Conservation (phyloP, 2,113 vertebrate genomes). For the Chlorodrepanis virens region DNA sequence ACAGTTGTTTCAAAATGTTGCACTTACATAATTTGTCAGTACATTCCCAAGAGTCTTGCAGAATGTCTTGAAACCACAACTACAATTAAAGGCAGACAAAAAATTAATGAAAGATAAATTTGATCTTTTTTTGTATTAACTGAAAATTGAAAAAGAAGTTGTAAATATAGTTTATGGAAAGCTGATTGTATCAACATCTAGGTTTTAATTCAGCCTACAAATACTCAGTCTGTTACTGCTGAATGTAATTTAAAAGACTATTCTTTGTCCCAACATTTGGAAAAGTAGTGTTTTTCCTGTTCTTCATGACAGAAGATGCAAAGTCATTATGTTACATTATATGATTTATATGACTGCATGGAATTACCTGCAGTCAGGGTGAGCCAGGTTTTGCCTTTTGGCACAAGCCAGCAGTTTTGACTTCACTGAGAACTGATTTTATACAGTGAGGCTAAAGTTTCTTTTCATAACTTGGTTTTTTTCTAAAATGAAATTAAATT, state of each 20-base stretch:
- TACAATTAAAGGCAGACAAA: background rate
- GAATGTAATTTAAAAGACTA: background rate
- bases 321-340: background rate
- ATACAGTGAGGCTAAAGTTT: background rate
- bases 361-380: background rate
- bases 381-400: background rate
- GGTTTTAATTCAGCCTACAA: background rate
- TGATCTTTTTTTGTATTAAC: background rate
- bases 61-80: background rate
- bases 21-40: background rate
- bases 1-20: background rate
- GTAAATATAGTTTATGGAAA: background rate
- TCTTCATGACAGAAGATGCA: background rate
- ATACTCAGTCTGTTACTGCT: background rate
- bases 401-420: background rate
- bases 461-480: background rate
- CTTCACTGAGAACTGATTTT: background rate
- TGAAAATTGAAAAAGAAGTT: background rate
- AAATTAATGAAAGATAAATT: background rate
- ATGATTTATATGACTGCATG: background rate
- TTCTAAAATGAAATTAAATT: background rate
- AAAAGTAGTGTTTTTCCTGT: background rate
- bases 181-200: rapidly evolving
- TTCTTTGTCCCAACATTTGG: background rate
- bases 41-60: background rate